phyloP scores from a whole-genome alignment of 2,888 invertebrate genomes.

The Selenia dentaria region DNA sequence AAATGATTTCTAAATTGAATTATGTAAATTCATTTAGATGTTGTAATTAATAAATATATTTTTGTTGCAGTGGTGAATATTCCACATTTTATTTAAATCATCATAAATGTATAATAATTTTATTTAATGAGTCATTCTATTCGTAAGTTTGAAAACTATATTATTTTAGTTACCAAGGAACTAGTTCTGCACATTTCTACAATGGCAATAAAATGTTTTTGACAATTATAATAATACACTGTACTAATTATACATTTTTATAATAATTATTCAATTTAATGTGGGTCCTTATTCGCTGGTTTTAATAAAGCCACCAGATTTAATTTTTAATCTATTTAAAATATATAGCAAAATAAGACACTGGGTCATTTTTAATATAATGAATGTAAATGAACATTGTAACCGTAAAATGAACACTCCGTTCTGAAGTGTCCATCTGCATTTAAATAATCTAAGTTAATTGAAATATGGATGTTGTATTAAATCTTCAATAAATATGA shows the following conservation, averaged over 20 bases:
- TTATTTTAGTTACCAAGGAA: slow-evolving; percentile 42
- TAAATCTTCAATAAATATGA: slow-evolving; percentile 3
- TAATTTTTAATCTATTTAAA: too few species aligned
- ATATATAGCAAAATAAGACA: too few species aligned
- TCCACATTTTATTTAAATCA: background rate
- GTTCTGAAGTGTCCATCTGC: too few species aligned
- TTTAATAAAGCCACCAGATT: too few species aligned
- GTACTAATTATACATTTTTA: background rate
- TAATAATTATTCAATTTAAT: too few species aligned
- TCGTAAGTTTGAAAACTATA: slow-evolving; percentile 10
- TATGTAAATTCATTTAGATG: background rate
- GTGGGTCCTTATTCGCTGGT: too few species aligned
- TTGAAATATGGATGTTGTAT: slow-evolving; percentile 18
- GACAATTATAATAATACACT: background rate
- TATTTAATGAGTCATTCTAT: slow-evolving; percentile 10
- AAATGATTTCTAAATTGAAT: slow-evolving; percentile 1
- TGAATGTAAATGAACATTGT: too few species aligned
- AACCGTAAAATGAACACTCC: too few species aligned
- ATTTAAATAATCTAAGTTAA: slow-evolving; percentile 10
- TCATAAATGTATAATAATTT: background rate
- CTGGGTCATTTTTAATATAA: too few species aligned
- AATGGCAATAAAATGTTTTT: background rate
- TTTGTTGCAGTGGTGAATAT: background rate
- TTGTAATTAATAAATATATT: background rate
- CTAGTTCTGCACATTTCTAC: slow-evolving; percentile 30